Evolutionary conservation across 2,113 vertebrate species (phyloP).

Genomic region (Erinaceus europaeus): DNA sequence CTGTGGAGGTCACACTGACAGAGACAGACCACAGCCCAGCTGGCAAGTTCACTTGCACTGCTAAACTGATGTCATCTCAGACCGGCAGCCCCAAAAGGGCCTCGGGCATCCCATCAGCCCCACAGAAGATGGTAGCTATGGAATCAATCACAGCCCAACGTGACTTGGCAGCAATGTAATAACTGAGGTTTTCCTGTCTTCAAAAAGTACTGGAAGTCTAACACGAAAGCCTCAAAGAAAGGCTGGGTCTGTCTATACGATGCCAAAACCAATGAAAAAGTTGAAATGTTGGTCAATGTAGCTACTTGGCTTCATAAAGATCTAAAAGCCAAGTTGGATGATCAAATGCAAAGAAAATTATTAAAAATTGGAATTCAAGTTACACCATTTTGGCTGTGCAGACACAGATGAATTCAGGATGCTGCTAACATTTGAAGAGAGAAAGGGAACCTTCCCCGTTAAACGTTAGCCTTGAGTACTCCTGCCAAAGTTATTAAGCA

Average conservation of each 20-base stretch:
- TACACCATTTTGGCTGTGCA: neutral
- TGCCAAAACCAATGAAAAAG: neutral
- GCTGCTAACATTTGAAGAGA: neutral
- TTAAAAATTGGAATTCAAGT: neutral
- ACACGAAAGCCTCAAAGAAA: neutral
- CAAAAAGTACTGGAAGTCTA: neutral
- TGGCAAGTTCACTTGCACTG: neutral
- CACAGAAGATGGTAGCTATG: neutral
- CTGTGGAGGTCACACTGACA: neutral
- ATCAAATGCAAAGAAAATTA: slow-evolving; percentile 8
- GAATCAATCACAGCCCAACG: neutral
- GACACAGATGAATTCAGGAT: neutral
- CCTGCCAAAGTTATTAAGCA: slow-evolving; percentile 18
- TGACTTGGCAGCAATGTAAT: neutral
- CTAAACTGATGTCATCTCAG: neutral
- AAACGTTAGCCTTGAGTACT: neutral
- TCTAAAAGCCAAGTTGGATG: neutral
- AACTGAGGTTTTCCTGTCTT: neutral
- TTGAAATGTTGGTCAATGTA: neutral
- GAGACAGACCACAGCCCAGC: neutral
- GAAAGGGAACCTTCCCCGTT: neutral
- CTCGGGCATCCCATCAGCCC: neutral
- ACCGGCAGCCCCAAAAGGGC: neutral
- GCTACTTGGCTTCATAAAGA: slow-evolving; percentile 36
- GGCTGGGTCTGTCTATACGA: neutral